Evolutionary conservation across 2,797 vertebrate genomes (phyloP).

Genomic region (Columba guinea): DNA sequence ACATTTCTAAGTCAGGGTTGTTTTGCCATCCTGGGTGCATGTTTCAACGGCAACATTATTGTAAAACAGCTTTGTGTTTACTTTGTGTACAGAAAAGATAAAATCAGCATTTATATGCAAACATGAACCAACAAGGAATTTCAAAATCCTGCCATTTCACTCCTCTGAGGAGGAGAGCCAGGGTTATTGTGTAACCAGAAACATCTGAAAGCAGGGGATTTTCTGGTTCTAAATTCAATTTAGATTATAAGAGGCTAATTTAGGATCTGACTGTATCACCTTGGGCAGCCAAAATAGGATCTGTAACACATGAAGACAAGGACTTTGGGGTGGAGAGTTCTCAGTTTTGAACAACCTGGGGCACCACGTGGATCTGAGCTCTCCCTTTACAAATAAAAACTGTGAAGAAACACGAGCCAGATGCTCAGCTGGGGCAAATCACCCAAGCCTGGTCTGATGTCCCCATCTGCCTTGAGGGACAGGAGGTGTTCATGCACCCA

Average conservation of each 20-base stretch:
- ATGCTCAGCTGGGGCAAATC: background rate
- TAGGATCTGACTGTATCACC: conserved; percentile 53
- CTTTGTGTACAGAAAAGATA: conserved; percentile 73
- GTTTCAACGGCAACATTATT: conserved; percentile 67
- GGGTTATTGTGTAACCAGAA: conserved; percentile 71
- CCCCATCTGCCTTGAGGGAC: rapidly evolving
- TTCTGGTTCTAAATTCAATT: conserved; percentile 67
- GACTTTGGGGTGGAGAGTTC: background rate
- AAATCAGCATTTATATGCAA: conserved; percentile 74
- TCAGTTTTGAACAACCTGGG: background rate
- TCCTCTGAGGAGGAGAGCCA: conserved; percentile 61
- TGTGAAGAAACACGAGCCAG: background rate
- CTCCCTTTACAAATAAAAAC: background rate
- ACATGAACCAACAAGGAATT: conserved; percentile 71
- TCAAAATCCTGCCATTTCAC: conserved; percentile 68
- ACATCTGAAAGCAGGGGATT: conserved; percentile 62
- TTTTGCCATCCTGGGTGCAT: conserved; percentile 60
- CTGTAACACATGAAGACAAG: background rate
- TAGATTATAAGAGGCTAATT: conserved; percentile 61
- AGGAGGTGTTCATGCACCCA: background rate
- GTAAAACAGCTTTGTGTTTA: conserved; percentile 69
- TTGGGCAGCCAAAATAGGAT: conserved; percentile 39
- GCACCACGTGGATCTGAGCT: background rate
- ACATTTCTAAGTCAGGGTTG: conserved; percentile 33
- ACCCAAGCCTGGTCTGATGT: background rate